Evolutionary conservation across 2,888 invertebrate species (phyloP), one percentile per base, ranked within the genome.

Genomic region (Diplazon laetatorius): DNA sequence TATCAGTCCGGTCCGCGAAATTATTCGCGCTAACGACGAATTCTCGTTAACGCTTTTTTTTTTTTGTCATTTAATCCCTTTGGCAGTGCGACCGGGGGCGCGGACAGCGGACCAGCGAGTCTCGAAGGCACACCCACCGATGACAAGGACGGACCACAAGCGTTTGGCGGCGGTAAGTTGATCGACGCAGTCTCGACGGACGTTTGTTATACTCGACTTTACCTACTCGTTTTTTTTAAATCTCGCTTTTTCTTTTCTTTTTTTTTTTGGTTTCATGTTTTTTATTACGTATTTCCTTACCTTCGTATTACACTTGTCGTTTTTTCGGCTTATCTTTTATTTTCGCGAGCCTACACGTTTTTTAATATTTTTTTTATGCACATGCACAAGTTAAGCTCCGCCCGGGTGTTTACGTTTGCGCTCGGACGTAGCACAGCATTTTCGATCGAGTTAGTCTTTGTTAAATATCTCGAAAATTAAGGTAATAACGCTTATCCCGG

Each of bases 81-180:
- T 60, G 69, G 86, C 93, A 97, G 97, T 92, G 97, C 97, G 84
- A 97, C 97, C 83, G 97, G 97, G 82, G 97, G 97, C 78, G 97
- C 97, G 16, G 97, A 97, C 91, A 97, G 97, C 91, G 95, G 96
- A 85, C 96, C 96, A 78, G 96, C 93, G 59, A 96, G 96, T 74
- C 94, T 95, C 65, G 94, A 94, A 55, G 95, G 95, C 80, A 95
- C 96, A 52, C 96, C 96, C 83, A 95, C 95, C 76, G 95, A 95
- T 83, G 95, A 95, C 84, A 95, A 96, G 88, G 95, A 96, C 65
- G 95, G 94, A 83, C 95, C 95, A 85, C 90, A 91, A 75, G 83
- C 90, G 16, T 95, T 96, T 89, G 96, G 95, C 89, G 94, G 93
- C 89, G 95, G 95, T 94, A 92, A 92, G 92, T 91, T 85, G 83